Base-by-base conservation (phyloP, 2,888 invertebrate genomes). In the Alsophila aescularia region DNA sequence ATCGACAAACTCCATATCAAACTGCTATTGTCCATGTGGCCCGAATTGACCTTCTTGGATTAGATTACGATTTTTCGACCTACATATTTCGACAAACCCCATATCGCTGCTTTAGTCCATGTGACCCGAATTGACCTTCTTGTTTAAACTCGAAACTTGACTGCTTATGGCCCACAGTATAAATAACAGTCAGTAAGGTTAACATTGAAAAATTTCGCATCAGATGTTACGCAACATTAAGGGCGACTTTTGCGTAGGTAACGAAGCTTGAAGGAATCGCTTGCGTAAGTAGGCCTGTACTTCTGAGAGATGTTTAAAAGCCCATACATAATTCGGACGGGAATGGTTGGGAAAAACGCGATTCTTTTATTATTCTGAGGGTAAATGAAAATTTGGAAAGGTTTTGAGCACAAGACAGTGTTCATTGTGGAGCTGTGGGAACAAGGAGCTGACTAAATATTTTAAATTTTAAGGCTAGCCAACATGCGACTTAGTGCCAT, bases 191-290 rank as follows among this genome's bases (percentile, higher is more conserved):
- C 12, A 32, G n/a, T 44, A 15, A 31, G 37, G 36, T 39, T 60
- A 64, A 60, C 57, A 48, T 54, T 64, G 61, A 62, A 66, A 64
- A 67, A 70, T 67, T 60, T 58, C 51, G 44, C 52, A 34, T 56
- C 31, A 43, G 47, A 13, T 53, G 60, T 55, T 53, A 55, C 63
- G 62, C 44, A 55, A 59, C 58, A 39, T 60, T 62, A 48, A 54
- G 47, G 36, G 42, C n/a, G n/a, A 37, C 35, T 21, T 21, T 50
- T 43, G 49, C 42, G 29, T 27, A 43, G 52, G 42, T 40, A 52
- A 58, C 49, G 55, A 52, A 43, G 34, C 49, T 56, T 43, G 48
- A 53, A 58, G 21, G 34, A 31, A 35, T 34, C 18, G 52, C 41
- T 45, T 55, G 51, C 39, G 45, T 48, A 48, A 58, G 42, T 35